Percentiles rank a stretch among this genome's conserved stretches.
Evolutionary conservation across 2,797 vertebrate species (phyloP).

Genomic region (Lophius americanus): DNA sequence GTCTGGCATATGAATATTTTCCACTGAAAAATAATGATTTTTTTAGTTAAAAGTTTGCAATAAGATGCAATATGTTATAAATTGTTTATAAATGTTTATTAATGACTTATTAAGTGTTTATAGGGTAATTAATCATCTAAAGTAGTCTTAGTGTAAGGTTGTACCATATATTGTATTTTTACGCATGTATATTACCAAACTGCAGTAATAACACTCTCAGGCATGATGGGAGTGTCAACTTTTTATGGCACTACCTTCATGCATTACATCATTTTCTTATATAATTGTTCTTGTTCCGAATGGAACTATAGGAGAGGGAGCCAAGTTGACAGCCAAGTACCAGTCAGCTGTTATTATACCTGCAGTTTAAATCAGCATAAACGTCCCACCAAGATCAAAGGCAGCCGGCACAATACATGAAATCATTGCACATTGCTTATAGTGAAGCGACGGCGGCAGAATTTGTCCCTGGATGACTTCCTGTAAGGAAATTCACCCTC

Average conservation of each 20-base stretch:
- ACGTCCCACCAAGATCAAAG: constrained; percentile 24
- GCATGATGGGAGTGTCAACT: constrained; percentile 19
- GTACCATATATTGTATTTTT: no score
- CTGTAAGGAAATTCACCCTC: constrained; percentile 45
- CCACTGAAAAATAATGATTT: no score
- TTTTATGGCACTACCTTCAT: constrained; percentile 31
- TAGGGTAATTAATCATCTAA: no score
- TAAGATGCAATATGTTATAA: no score
- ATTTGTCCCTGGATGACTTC: constrained; percentile 41
- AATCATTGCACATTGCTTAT: constrained; percentile 26
- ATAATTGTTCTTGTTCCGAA: constrained; percentile 58
- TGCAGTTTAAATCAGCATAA: constrained; percentile 49
- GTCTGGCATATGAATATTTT: no score
- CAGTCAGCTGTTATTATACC: constrained; percentile 40
- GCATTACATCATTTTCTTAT: constrained; percentile 58
- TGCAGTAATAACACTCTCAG: constrained; percentile 4
- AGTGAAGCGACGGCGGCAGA: constrained; percentile 29
- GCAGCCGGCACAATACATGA: constrained; percentile 19
- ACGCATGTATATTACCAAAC: not conserved
- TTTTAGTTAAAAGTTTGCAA: no score
- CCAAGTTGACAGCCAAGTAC: constrained; percentile 35
- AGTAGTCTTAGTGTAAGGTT: no score
- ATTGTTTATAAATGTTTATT: no score
- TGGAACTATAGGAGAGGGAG: constrained; percentile 29
- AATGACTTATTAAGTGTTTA: no score